These are phyloP conservation scores for Tyrannus savana DNA, from an alignment of 2,113 vertebrate species.

Conservation along the genomic window DNA sequence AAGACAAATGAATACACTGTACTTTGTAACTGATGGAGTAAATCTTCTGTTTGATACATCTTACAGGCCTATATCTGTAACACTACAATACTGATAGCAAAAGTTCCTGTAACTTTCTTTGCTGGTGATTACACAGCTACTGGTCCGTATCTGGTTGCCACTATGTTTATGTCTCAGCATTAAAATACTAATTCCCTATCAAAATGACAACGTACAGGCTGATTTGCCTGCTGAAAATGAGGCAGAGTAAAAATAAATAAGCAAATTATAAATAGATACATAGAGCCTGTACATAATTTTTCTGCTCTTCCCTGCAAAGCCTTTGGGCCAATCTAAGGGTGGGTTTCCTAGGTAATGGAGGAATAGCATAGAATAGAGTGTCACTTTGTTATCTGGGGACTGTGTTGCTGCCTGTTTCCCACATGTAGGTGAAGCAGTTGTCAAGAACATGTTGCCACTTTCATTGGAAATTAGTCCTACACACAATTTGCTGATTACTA, in stretches of 20 bases:
- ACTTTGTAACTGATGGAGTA: background rate
- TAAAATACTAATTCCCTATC: slow-evolving; percentile 9
- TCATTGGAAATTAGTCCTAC: background rate
- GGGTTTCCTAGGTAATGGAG: background rate
- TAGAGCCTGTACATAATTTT: background rate
- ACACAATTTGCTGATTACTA: background rate
- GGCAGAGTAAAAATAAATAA: background rate
- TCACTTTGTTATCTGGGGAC: background rate
- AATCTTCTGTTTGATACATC: background rate
- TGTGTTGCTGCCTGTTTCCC: background rate
- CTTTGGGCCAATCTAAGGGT: background rate
- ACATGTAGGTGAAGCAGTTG: background rate
- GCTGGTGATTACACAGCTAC: background rate
- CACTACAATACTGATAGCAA: background rate
- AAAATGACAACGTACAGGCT: background rate
- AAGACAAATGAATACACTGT: background rate
- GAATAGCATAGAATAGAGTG: background rate
- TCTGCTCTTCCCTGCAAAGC: background rate
- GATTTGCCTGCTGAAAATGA: background rate
- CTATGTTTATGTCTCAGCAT: background rate
- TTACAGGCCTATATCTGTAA: background rate
- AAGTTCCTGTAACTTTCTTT: background rate
- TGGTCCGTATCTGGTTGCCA: background rate
- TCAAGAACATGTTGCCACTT: background rate
- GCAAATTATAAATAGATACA: background rate